Evolutionary conservation across 2,797 vertebrate species (phyloP).

Genomic region (Ctenopoma kingsleyae): DNA sequence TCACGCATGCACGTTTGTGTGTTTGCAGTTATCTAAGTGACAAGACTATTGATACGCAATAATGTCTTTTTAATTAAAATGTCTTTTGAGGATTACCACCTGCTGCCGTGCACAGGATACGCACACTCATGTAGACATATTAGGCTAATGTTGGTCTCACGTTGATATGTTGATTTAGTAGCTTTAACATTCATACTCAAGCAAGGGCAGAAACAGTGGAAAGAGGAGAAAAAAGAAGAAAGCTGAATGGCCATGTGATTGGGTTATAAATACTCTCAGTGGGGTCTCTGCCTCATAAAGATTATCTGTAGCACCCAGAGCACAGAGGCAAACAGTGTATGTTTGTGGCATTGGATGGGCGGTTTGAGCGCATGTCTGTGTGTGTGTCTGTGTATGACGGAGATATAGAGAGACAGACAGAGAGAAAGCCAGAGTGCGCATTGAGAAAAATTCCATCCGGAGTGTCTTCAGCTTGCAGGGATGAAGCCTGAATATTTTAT

Average conservation of each 20-base stretch:
- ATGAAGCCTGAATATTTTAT: conserved; percentile 76
- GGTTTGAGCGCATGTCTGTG: neutral
- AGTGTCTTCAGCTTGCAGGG: conserved; percentile 64
- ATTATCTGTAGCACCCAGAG: conserved; percentile 66
- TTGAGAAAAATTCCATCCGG: conserved; percentile 70
- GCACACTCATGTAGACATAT: conserved; percentile 2
- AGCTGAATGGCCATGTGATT: conserved; percentile 79
- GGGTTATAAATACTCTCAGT: conserved; percentile 77
- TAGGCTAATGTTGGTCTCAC: conserved; percentile 23
- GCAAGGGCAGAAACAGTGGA: conserved; percentile 52
- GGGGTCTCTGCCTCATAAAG: conserved; percentile 70
- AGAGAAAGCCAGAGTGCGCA: conserved; percentile 51
- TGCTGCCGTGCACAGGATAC: conserved; percentile 37
- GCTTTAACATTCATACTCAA: conserved; percentile 39
- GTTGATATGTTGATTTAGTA: conserved; percentile 49
- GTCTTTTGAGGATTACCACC: conserved; percentile 52
- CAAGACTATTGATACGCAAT: conserved; percentile 10
- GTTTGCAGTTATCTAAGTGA: neutral
- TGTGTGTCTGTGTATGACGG: conserved; percentile 18
- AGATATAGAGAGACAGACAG: conserved; percentile 30
- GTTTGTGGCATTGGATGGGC: conserved; percentile 35
- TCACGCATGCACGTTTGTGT: neutral
- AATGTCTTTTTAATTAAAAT: conserved; percentile 32
- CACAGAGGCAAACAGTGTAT: conserved; percentile 57
- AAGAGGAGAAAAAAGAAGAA: conserved; percentile 43